These are phyloP conservation scores for Picathartes gymnocephalus DNA, from an alignment of 2,113 vertebrate genomes.

Conservation along the genomic window DNA sequence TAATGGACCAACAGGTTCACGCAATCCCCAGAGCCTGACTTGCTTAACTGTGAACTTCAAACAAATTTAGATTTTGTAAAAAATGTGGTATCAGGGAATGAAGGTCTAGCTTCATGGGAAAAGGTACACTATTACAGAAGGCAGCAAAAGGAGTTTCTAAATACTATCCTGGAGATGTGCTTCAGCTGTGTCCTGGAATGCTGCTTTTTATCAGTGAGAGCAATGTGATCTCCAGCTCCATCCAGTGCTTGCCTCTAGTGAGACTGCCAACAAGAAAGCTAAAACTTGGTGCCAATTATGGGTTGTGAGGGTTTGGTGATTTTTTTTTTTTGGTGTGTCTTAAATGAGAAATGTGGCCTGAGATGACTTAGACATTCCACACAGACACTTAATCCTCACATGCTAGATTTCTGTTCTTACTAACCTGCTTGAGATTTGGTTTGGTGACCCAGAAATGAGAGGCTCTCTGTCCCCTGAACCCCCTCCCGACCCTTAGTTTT, in stretches of 20 bases:
- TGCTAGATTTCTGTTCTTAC: neutral
- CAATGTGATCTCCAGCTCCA: neutral
- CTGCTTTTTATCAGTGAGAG: neutral
- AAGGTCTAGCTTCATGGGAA: neutral
- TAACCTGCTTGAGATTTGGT: conserved; percentile 27
- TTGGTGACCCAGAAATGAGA: conserved; percentile 20
- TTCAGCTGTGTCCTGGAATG: conserved; percentile 1
- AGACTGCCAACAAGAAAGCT: neutral
- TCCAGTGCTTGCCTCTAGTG: neutral
- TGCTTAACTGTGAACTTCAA: conserved; percentile 48
- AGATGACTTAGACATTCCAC: conserved; percentile 34
- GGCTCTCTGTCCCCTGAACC: neutral
- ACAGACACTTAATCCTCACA: conserved; percentile 39
- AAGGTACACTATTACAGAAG: neutral
- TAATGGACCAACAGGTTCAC: neutral
- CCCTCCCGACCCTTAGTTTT: neutral
- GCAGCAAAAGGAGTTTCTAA: neutral
- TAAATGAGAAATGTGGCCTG: conserved; percentile 30
- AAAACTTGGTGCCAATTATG: neutral
- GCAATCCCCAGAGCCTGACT: neutral
- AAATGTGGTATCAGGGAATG: neutral
- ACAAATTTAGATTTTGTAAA: neutral
- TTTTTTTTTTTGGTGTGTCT: neutral
- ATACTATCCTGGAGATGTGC: neutral
- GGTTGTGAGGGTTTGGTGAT: neutral